Evolutionary conservation across 2,113 vertebrate genomes (phyloP).

Genomic region (Pseudopipra pipra): DNA sequence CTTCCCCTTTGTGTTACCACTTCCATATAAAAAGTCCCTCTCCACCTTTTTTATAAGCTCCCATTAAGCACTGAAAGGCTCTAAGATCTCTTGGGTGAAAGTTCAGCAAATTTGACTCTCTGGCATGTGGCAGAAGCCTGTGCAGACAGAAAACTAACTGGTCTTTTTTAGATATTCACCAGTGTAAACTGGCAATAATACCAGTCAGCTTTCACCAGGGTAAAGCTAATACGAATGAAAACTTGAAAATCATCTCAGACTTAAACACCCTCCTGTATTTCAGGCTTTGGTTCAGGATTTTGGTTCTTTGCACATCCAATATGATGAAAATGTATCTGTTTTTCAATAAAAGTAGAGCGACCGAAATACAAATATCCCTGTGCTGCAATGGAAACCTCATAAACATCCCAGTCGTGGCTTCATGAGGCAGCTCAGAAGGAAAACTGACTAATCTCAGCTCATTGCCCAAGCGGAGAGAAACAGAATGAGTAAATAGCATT

Average conservation of each 20-base stretch:
- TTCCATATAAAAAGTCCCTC: background rate
- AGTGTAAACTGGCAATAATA: background rate
- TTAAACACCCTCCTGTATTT: background rate
- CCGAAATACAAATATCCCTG: background rate
- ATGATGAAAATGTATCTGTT: background rate
- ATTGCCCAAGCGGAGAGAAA: background rate
- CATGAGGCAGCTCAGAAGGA: background rate
- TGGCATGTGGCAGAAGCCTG: background rate
- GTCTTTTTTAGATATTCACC: background rate
- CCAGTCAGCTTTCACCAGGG: background rate
- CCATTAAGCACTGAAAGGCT: background rate
- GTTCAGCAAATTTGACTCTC: background rate
- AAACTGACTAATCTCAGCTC: conserved; percentile 15
- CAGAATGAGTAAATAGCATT: background rate
- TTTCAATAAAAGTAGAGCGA: background rate
- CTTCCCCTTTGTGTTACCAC: background rate
- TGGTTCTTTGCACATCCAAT: background rate
- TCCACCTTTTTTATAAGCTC: background rate
- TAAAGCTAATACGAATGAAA: background rate
- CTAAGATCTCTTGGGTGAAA: background rate
- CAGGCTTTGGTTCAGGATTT: background rate
- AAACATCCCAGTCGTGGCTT: background rate
- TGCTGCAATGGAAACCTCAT: conserved; percentile 16
- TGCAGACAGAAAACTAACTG: background rate
- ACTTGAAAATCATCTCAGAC: background rate